Evolutionary conservation across 2,113 vertebrate species (phyloP).

Genomic region (Tragelaphus scriptus): DNA sequence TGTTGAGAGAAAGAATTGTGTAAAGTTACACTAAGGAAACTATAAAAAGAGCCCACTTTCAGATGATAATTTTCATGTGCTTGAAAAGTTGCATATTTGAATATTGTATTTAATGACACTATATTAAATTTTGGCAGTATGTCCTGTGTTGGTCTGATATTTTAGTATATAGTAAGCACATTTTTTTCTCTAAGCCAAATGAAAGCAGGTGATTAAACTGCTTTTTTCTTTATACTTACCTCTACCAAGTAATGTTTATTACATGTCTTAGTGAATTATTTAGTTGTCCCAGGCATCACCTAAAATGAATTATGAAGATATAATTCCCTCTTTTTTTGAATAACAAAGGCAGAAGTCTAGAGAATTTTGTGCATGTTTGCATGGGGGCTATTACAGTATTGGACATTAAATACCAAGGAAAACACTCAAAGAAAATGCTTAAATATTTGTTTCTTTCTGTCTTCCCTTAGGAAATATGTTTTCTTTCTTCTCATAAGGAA

Average conservation of each 20-base stretch:
- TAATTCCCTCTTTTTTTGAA: not conserved
- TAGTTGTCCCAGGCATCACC: not conserved
- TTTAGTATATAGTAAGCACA: constrained; percentile 7
- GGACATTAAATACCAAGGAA: not conserved
- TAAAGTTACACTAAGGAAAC: constrained; percentile 9
- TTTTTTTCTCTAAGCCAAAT: constrained; percentile 32
- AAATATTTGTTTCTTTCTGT: not conserved
- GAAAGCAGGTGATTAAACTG: not conserved
- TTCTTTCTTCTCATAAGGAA: not conserved
- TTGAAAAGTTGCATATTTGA: constrained; percentile 52
- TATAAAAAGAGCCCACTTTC: constrained; percentile 29
- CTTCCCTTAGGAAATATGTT: not conserved
- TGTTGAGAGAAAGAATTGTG: constrained; percentile 21
- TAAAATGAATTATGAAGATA: not conserved
- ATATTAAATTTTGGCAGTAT: constrained; percentile 55
- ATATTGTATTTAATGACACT: constrained; percentile 18
- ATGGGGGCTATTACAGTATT: not conserved
- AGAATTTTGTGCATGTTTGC: not conserved
- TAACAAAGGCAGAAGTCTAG: not conserved
- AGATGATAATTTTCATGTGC: constrained; percentile 32
- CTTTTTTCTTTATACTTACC: constrained; percentile 20
- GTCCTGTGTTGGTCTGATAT: constrained; percentile 34
- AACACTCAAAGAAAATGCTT: not conserved
- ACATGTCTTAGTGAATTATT: constrained; percentile 6
- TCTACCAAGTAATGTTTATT: not conserved